phyloP scores from a whole-genome alignment of 2,113 vertebrate genomes.

The Calypte anna region DNA sequence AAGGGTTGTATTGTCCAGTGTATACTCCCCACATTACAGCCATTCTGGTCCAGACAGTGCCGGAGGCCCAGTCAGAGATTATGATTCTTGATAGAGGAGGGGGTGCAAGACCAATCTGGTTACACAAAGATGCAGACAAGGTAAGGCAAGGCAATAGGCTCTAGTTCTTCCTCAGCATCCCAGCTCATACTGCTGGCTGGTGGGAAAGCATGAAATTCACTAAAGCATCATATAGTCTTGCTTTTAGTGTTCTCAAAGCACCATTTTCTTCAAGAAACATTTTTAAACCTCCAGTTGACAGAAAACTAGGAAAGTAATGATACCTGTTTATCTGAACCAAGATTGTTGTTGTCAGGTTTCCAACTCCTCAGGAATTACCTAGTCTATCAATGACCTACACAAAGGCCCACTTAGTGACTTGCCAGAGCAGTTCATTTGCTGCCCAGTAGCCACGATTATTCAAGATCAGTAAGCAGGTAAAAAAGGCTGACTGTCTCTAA shows the following conservation, averaged over 20 bases:
- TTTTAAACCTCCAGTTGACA: background rate
- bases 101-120: background rate
- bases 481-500: background rate
- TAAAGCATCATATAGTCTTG: background rate
- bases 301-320: background rate
- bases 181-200: background rate
- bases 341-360: background rate
- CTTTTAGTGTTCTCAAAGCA: background rate
- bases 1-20: background rate
- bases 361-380: background rate
- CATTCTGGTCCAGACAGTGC: background rate
- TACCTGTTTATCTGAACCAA: background rate
- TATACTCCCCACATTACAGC: background rate
- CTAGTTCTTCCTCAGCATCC: background rate
- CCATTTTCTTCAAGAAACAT: background rate
- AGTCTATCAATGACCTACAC: background rate
- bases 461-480: background rate
- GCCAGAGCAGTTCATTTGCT: background rate
- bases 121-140: background rate
- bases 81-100: background rate
- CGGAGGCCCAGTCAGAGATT: background rate
- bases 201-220: background rate
- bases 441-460: background rate
- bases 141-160: background rate
- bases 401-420: background rate